Evolutionary conservation across 92 coral and sea anemone species (phyloP), one percentile per base, ranked within the genome.

Genomic region (Epizoanthus illoricatus): DNA sequence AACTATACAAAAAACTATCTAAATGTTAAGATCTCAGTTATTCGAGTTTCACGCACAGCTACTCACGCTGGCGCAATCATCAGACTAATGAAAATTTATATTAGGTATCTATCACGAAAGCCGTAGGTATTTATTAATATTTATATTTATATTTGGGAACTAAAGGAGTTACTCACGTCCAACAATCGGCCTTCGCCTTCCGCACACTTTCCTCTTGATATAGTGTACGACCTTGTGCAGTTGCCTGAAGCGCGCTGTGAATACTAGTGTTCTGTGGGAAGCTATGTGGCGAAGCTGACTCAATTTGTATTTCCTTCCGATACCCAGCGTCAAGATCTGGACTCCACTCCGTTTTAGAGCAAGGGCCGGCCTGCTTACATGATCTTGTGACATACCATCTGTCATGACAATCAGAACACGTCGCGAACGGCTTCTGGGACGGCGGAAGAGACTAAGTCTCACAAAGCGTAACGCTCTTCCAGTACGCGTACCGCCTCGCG

Each of bases 401-500:
- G 97, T 93, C 94, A 93, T 88, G 0, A 88, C 88, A 76, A 96
- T 73, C 75, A 93, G 84, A 15, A 90, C 86, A 61, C 84, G 84
- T 67, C 90, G 85, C 12, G 90, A 86, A 2, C 90, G 86, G 16
- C 79, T 62, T 11, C 94, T 20, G 49, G 71, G 63, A 36, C 69
- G 65, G 7, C 73, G 42, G 74, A 85, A 89, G 47, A 89, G 72
- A 12, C 23, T 54, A 7, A 76, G 69, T 7, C 63, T 57, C 20
- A 80, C 72, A 55, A 60, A 91, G 52, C 57, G 72, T 49, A 95
- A 83, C 2, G 94, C 98, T 59, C 81, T 70, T 60, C 95, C 98
- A 67, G 91, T 95, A 21, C 86, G 80, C 15, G 98, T 95, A 36
- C 97, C 97, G 12, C 95, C 91, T 41, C 95, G 75, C 7, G 94